Evolutionary conservation across 2,113 vertebrate species (phyloP), one percentile per base, ranked within the genome.

Genomic region (Talpa occidentalis): DNA sequence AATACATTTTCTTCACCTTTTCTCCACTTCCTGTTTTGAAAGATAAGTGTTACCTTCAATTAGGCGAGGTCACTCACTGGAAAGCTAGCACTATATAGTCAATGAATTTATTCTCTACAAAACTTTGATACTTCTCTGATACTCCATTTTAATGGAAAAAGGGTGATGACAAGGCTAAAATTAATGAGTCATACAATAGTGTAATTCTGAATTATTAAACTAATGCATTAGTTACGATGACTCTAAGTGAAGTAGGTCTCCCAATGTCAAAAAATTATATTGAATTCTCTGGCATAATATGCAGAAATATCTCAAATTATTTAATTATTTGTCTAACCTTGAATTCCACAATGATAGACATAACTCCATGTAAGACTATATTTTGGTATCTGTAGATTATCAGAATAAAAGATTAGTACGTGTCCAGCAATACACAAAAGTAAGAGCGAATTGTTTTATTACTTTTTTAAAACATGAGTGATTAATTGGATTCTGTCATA

Each of bases 141-240:
- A 4, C 1, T 54, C n/a, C 3, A 0, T 73, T 83, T 87, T 94
- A 74, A 52, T 73, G 52, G 37, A 49, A 93, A 3, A 94, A 17
- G 60, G 17, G 74, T 93, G 76, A 93, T 92, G 83, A 70, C 30
- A 95, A 80, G 40, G 5, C 40, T 91, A 86, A 97, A 96, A 95
- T 95, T 80, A 95, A 93, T 96, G 95, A 96, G 80, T 95, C 93
- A 96, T 90, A 92, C 88, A 90, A 70, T 88, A 95, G 80, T 88
- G 70, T 92, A 97, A 92, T 90, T 96, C 92, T 95, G 87, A 96
- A 84, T 93, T 95, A 96, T 96, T 95, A 96, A 93, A 80, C 37
- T 87, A 79, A 83, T 92, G 70, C 59, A 87, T 96, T 92, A 87
- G 64, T 92, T 80, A 93, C n/a, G 84, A 54, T 69, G 30, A 95